These are phyloP conservation scores for Onthophagus sagittarius DNA, from an alignment of 2,888 invertebrate genomes.

Conservation along the genomic window DNA sequence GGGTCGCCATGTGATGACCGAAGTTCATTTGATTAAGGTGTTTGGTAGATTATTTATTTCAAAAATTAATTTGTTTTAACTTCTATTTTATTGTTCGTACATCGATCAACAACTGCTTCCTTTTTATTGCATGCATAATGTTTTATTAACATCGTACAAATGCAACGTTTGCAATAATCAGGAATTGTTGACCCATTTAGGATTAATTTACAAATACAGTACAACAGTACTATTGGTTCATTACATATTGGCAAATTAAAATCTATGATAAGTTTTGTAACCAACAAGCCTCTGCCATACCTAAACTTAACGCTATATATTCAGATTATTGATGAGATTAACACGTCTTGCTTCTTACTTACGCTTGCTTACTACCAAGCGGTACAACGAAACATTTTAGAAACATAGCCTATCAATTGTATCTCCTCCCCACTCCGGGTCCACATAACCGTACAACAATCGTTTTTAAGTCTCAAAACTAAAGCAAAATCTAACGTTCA, in stretches of 20 bases:
- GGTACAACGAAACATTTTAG: constrained; percentile 31
- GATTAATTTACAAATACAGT: too few species aligned
- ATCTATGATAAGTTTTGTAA: constrained; percentile 32
- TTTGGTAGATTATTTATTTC: too few species aligned
- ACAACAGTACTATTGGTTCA: constrained; percentile 1
- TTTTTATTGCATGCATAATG: too few species aligned
- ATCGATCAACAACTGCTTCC: too few species aligned
- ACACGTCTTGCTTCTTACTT: constrained; percentile 35
- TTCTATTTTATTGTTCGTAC: too few species aligned
- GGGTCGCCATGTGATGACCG: too few species aligned
- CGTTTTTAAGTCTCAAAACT: constrained; percentile 15
- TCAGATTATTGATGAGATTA: constrained; percentile 40
- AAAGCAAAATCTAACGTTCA: constrained; percentile 18
- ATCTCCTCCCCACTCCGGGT: constrained; percentile 36
- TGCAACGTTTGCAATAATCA: too few species aligned
- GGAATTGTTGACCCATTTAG: too few species aligned
- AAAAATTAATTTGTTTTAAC: too few species aligned
- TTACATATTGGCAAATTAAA: constrained; percentile 16
- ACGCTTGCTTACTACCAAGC: constrained; percentile 38
- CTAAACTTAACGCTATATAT: constrained; percentile 35
- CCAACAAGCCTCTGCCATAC: constrained; percentile 35
- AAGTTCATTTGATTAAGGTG: too few species aligned
- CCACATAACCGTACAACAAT: constrained; percentile 31
- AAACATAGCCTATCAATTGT: constrained; percentile 32
- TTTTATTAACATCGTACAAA: too few species aligned